Evolutionary conservation across 1,140 invertebrate genomes (phyloP), one percentile per base, ranked within the genome.

Genomic region (Drosophila sp.): DNA sequence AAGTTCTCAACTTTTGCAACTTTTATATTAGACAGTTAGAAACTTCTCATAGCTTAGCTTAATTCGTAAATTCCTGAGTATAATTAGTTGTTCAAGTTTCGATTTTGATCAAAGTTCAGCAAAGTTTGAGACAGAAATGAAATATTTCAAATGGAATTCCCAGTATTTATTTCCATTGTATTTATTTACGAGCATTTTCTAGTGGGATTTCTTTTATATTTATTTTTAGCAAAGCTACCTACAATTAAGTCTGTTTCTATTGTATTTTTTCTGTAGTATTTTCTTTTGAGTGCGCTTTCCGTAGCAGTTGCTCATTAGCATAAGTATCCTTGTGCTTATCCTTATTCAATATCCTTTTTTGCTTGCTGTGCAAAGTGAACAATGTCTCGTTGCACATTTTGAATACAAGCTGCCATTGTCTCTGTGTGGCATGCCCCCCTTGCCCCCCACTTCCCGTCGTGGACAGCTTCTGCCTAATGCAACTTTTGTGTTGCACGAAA

Each of bases 401-500:
- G 43, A 66, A 72, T 65, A 41, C 29, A 66, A 72, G 45, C 38
- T 45, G 63, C 38, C 48, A 67, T 59, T 72, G 54, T 59, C 59
- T 59, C 59, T 64, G 2, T n/a, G 50, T 21, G 27, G 11, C 11
- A 21, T 36, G 4, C 13, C 16, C 7, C 45, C 38, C 0, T 7
- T 7, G 2, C 13, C 14, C 7, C 5, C 1, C 25, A 7, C n/a
- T 11, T 1, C 43, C 43, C 16, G n/a, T 4, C 18, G 5, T 7
- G 27, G 11, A 32, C 25, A 27, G 54, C 14, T 27, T 8, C 8
- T 46, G 76, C 73, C 78, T 86, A 86, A 86, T 87, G 82, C 78
- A 81, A 73, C 56, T 86, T 72, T 78, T 78, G 74, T 86, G 82
- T 78, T 80, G 80, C 71, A 74, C 71, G 63, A 43, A 50, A 50